phyloP scores from a whole-genome alignment of 1,140 invertebrate species.

The Epicauta chinensis region DNA sequence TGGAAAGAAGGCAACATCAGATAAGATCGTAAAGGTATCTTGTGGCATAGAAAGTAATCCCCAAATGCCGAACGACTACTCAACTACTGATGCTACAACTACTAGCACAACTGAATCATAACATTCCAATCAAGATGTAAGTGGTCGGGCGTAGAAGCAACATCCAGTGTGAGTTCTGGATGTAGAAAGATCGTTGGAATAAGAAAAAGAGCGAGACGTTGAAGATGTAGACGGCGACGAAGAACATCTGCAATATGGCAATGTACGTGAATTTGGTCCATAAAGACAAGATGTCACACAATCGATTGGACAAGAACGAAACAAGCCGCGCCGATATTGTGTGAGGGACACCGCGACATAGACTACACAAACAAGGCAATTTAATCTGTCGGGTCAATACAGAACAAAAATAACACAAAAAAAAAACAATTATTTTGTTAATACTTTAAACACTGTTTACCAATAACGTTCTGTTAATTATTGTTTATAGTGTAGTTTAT shows the following conservation, averaged over 20 bases:
- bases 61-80: constrained; percentile 9
- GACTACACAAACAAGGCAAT: constrained; percentile 29
- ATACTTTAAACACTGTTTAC: too few species aligned
- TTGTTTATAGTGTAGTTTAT: too few species aligned
- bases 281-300: constrained; percentile 39
- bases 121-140: constrained; percentile 24
- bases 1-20: constrained; percentile 22
- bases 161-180: not conserved
- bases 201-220: not conserved
- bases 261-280: constrained; percentile 28
- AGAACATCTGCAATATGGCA: constrained; percentile 34
- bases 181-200: constrained; percentile 4
- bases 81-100: constrained; percentile 3
- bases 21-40: constrained; percentile 2
- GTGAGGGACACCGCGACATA: constrained; percentile 23
- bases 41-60: too few species aligned
- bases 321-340: constrained; percentile 27
- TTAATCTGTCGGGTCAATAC: constrained; percentile 19
- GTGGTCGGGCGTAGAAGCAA: constrained; percentile 14
- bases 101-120: constrained; percentile 13
- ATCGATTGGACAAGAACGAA: constrained; percentile 34
- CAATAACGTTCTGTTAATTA: too few species aligned
- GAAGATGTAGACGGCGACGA: constrained; percentile 7
- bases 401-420: constrained; percentile 4
- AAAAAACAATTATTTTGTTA: not conserved